Base-by-base conservation (phyloP, 2,888 invertebrate genomes). In the Lasioglossum pauxillum region DNA sequence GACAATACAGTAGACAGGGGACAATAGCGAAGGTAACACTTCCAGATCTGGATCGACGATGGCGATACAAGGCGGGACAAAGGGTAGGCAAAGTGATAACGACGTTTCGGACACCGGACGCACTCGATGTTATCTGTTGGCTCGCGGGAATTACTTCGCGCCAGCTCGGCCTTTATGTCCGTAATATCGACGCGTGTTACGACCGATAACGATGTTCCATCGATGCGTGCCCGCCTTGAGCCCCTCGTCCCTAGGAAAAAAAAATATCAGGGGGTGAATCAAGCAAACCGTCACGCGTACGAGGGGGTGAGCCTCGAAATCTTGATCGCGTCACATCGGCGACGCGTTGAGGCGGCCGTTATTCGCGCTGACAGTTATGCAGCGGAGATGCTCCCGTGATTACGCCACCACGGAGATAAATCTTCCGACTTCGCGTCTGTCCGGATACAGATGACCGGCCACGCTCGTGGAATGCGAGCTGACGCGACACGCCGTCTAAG, bases 301-400 rank as follows among this genome's bases (percentile, higher is more conserved):
- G 67, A 67, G 69, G 23, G 57, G 67, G 71, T 72, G 73, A 41
- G 12, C 35, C 8, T 79, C 87, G 89, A 90, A 87, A 92, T 92
- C 92, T 92, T 91, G 90, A 92, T 92, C 91, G 88, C 80, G 91
- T 90, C 91, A 76, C 81, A 84, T 87, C 87, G 86, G 80, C 80
- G 86, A 76, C 79, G 57, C 69, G 84, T 91, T 86, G 82, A 73
- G 85, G 57, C 57, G 72, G 82, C 69, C 76, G 85, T 92, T 88
- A 91, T 91, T 86, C 86, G 88, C 84, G 80, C 46, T 92, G 92
- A 92, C 92, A 92, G 90, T 90, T 86, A 90, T 90, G 92, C 91
- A 89, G 88, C 78, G 82, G 85, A 91, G 90, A 88, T 89, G 89
- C 78, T 80, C 82, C 69, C 85, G 88, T 89, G 91, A 90, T 92